These are phyloP conservation scores for Antheraea mylitta DNA, from an alignment of 1,140 invertebrate species.

Conservation along the genomic window DNA sequence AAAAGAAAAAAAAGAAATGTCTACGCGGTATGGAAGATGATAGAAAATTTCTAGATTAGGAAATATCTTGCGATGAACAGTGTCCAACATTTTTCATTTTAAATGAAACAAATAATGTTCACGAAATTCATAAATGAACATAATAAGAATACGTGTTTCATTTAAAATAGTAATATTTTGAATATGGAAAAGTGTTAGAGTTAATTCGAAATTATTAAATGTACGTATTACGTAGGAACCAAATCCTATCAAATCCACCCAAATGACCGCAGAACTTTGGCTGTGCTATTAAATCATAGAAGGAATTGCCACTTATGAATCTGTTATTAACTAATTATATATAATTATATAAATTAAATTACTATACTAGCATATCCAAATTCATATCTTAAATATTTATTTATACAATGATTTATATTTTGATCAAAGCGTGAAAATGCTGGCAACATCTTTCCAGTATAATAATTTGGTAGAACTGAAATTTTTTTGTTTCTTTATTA, in stretches of 20 bases:
- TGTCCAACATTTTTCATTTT: too few species aligned
- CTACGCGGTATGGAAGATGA: too few species aligned
- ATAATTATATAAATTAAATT: not conserved
- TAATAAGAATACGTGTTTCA: too few species aligned
- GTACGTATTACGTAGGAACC: not conserved
- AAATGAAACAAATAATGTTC: too few species aligned
- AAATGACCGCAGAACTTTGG: constrained; percentile 64
- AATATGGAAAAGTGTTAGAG: not conserved
- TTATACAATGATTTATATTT: not conserved
- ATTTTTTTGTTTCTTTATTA: not conserved
- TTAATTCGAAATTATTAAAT: not conserved
- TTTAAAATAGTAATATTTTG: too few species aligned
- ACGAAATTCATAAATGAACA: too few species aligned
- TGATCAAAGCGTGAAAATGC: too few species aligned
- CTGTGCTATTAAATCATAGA: constrained; percentile 50
- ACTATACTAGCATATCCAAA: not conserved
- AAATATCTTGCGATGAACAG: too few species aligned
- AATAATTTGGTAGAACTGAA: not conserved
- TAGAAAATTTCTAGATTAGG: too few species aligned
- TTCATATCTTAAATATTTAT: constrained; percentile 1
- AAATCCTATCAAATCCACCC: constrained; percentile 13
- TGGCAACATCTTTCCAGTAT: too few species aligned
- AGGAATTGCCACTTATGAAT: constrained; percentile 32
- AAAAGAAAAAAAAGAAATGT: too few species aligned
- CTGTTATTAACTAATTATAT: not conserved